These are phyloP conservation scores for Pyrgilauda ruficollis DNA, from an alignment of 2,113 vertebrate genomes.

Conservation along the genomic window DNA sequence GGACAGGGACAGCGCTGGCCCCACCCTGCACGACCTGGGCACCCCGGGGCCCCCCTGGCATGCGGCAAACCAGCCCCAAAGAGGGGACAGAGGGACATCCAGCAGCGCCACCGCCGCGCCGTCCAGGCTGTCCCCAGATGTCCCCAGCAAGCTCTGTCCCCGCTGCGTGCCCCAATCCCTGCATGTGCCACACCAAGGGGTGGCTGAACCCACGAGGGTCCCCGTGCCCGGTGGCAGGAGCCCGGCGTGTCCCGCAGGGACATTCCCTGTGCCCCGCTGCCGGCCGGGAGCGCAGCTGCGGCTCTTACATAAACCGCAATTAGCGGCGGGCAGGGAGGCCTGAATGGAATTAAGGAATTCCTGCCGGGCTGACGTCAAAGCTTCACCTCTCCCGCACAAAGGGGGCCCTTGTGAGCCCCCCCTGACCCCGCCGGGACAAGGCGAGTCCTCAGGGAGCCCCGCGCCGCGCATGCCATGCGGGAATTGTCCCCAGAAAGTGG, in stretches of 20 bases:
- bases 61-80: neutral
- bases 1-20: neutral
- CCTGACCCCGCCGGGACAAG: neutral
- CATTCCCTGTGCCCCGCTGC: neutral
- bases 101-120: neutral
- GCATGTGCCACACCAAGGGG: fast-evolving
- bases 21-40: fast-evolving
- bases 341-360: conserved; percentile 69
- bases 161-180: fast-evolving
- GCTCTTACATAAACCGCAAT: conserved; percentile 64
- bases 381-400: conserved; percentile 58
- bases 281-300: conserved; percentile 31
- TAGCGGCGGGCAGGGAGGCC: conserved; percentile 19
- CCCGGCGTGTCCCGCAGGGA: neutral
- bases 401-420: conserved; percentile 1
- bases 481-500: neutral
- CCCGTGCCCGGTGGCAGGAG: neutral
- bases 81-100: fast-evolving
- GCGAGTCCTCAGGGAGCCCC: conserved; percentile 49
- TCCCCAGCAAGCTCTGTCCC: neutral
- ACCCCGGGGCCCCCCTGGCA: fast-evolving
- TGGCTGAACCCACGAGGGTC: neutral
- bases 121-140: fast-evolving
- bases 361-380: conserved; percentile 64
- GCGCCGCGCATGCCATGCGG: neutral